These are phyloP conservation scores for Apotomis capreana DNA, from an alignment of 2,888 invertebrate genomes.

Conservation along the genomic window DNA sequence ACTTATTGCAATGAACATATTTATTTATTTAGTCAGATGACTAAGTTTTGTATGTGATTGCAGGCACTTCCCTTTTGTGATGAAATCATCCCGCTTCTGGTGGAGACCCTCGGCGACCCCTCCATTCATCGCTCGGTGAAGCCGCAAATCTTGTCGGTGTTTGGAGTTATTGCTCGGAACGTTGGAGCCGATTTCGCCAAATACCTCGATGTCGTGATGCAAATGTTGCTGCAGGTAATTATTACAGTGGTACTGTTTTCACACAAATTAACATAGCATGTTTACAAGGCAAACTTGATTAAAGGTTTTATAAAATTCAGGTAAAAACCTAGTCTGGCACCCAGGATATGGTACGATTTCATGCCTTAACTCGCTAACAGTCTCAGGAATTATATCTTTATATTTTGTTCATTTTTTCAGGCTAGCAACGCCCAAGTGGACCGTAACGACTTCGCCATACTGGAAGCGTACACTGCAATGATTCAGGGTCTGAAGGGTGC, in stretches of 20 bases:
- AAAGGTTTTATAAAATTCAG: no score
- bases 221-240: slow-evolving; percentile 87
- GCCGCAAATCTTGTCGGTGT: slow-evolving; percentile 97
- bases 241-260: neutral
- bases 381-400: no score
- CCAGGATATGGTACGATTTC: no score
- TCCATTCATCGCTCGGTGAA: slow-evolving; percentile 97
- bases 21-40: neutral
- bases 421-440: slow-evolving; percentile 97
- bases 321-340: no score
- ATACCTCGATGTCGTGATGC: slow-evolving; percentile 89
- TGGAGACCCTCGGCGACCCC: slow-evolving; percentile 95
- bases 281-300: no score
- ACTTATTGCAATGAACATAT: neutral
- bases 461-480: slow-evolving; percentile 99
- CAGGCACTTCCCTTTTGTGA: slow-evolving; percentile 95
- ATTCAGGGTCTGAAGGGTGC: slow-evolving; percentile 97
- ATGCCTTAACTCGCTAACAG: no score
- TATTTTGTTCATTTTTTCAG: slow-evolving; percentile 87
- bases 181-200: slow-evolving; percentile 97
- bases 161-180: slow-evolving; percentile 98
- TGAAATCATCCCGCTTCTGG: slow-evolving; percentile 95
- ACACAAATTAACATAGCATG: no score
- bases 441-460: slow-evolving; percentile 94
- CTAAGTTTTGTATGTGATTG: slow-evolving; percentile 44